Evolutionary conservation across 2,888 invertebrate genomes (phyloP), one percentile per base, ranked within the genome.

Genomic region (Drosophila dives): DNA sequence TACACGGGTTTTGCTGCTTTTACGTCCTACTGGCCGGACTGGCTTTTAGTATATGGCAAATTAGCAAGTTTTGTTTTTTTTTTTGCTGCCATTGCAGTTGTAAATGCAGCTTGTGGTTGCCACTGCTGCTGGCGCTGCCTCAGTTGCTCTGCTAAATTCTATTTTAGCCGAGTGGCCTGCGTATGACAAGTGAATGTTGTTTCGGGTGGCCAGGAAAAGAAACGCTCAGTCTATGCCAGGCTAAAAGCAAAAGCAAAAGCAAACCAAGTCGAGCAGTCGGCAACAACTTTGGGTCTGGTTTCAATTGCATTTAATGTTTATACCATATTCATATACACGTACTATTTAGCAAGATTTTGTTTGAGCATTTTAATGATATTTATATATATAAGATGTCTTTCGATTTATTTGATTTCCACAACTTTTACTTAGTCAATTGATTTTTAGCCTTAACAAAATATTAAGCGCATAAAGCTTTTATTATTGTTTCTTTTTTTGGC

Each of bases 171-270:
- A 74, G 80, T 77, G 71, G 72, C 75, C 53, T 60, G 48, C 74
- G 56, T 71, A 78, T 75, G 86, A 80, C 83, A 81, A 85, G 85
- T 85, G 85, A 85, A 88, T 85, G 85, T 85, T 85, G 85, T 86
- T 84, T 84, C 56, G 73, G 76, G 81, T 63, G 80, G 82, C 74
- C 80, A 83, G 83, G 72, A 81, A 86, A 79, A 67, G 77, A 66
- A 72, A 70, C 50, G 64, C 49, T 70, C 56, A 60, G 51, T 61
- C 53, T 56, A 23, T 15, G 50, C 48, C 45, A 56, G 68, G 49
- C 50, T 54, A 29, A 61, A 54, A 60, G 36, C 55, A 61, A 64
- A 63, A 42, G 51, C 3, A 64, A 38, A 55, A 75, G n/a, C 62
- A 67, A 59, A 29, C 42, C 54, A 65, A 61, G 36, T 54, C 55